Evolutionary conservation across 2,888 invertebrate species (phyloP), one percentile per base, ranked within the genome.

Genomic region (Torymus aiolomorphi): DNA sequence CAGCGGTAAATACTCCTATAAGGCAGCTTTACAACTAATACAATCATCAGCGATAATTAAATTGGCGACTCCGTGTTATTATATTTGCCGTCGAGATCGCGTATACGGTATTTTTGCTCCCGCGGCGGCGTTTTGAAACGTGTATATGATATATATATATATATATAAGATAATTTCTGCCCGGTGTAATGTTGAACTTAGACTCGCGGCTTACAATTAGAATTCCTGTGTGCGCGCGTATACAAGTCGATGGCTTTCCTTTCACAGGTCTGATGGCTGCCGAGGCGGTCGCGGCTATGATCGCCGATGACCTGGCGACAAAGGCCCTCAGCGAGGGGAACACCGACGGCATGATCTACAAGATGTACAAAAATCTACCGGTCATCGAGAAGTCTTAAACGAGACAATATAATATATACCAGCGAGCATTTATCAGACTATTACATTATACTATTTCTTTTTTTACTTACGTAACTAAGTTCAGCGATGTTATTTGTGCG

Each of bases 201-300:
- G 31, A 5, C 31, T 51, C 42, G n/a, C 14, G 59, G 20, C 20
- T 51, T 20, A 66, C 51, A 57, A 76, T 70, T 57, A 54, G 24
- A 63, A 56, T 70, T 76, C 31, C 12, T 8, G 20, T 13, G 14
- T 18, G 14, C n/a, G 51, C 0, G 14, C 2, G 42, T 20, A 11
- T 16, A 52, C 18, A 20, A 49, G 20, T 13, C 8, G 14, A 56
- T 63, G 49, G 5, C 76, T 84, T 83, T 77, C 78, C 82, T 85
- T 80, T 78, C 63, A 31, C 84, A 89, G 90, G 90, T 84, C 84
- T 88, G 77, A 88, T 87, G 88, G 90, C 89, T 51, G 89, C 89
- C 42, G 89, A 90, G 84, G 89, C 90, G 66, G 88, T 90, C 13
- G 90, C 89, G 13, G 90, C 90, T 42, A 90, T 90, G 89, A 84